Base-by-base conservation (phyloP, 2,113 vertebrate species). In the Hippocampus barbouri region DNA sequence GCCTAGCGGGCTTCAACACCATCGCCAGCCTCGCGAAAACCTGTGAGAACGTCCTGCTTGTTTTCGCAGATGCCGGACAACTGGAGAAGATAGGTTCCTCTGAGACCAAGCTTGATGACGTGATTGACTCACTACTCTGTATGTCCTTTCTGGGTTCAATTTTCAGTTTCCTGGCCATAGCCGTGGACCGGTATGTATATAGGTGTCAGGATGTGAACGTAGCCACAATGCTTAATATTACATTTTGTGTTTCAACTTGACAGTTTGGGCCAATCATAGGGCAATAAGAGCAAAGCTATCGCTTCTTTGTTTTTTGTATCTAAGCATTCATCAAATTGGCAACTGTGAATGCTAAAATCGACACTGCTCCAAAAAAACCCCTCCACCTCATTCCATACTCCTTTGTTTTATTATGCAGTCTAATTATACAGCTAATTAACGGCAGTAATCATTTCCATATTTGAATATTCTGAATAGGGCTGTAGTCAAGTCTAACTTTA, bases 1-100 rank as follows among this genome's bases (percentile, higher is more conserved):
- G 95, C 70, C 89, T 99, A 83, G 95, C 97, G 0, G 83, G 95
- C 84, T 98, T 97, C 63, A 97, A 99, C 81, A 96, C 95, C 86
- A 81, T 97, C 43, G 94, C 94, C 8, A 97, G 96, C 78, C 81
- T 98, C 54, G 93, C 92, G 69, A 98, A 97, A 86, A 94, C 94
- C 71, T 83, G 93, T 69, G 97, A 99, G 82, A 97, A 93, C 53
- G 85, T 95, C 66, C 93, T 97, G 80, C 92, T 98, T 30, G 89
- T 93, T 51, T 86, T 98, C 47, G 91, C 87, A 54, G 91, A 94
- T 21, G 78, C 83, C 67, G 95, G 95, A 0, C 93, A 94, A 30
- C 83, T 97, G 68, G 85, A 93, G 65, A 91, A 87, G 45, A 87
- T 40, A 0, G 92, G 92, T 2, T 72, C 68, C 27, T 91, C 94